A percentile compares a stretch with the other conserved stretches of the same genome.
These are phyloP conservation scores for Perca flavescens DNA, from an alignment of 2,113 vertebrate genomes.

Conservation along the genomic window DNA sequence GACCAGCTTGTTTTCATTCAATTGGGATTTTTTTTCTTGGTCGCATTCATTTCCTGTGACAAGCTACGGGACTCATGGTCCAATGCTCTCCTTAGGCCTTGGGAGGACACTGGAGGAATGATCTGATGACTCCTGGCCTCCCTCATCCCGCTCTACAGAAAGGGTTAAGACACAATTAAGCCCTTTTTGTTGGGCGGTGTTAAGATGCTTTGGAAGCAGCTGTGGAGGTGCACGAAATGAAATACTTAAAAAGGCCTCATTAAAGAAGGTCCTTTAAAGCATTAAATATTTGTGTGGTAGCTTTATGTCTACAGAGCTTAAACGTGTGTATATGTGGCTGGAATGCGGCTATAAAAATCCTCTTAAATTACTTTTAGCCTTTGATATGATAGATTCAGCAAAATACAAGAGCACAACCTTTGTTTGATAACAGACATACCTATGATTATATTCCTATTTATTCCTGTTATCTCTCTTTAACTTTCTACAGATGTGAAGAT, in stretches of 20 bases:
- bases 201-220: constrained; percentile 76
- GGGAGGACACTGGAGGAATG: constrained; percentile 84
- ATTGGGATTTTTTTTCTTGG: constrained; percentile 79
- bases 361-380: neutral
- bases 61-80: constrained; percentile 83
- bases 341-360: neutral
- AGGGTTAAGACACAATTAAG: constrained; percentile 81
- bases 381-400: neutral
- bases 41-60: constrained; percentile 83
- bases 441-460: constrained; percentile 21
- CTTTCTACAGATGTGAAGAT: constrained; percentile 35
- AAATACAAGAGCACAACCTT: constrained; percentile 2
- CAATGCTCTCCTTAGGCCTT: constrained; percentile 84
- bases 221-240: constrained; percentile 82
- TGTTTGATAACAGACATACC: constrained; percentile 1
- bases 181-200: constrained; percentile 80
- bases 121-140: constrained; percentile 72
- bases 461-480: neutral
- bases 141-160: constrained; percentile 7
- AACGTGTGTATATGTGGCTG: neutral
- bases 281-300: constrained; percentile 58
- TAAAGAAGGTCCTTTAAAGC: constrained; percentile 77
- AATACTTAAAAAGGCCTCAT: constrained; percentile 77
- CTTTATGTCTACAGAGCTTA: constrained; percentile 10
- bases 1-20: constrained; percentile 76